Percentiles rank a stretch among this genome's conserved stretches.
phyloP scores from a whole-genome alignment of 2,888 invertebrate species.

The Oegoconia quadripuncta region DNA sequence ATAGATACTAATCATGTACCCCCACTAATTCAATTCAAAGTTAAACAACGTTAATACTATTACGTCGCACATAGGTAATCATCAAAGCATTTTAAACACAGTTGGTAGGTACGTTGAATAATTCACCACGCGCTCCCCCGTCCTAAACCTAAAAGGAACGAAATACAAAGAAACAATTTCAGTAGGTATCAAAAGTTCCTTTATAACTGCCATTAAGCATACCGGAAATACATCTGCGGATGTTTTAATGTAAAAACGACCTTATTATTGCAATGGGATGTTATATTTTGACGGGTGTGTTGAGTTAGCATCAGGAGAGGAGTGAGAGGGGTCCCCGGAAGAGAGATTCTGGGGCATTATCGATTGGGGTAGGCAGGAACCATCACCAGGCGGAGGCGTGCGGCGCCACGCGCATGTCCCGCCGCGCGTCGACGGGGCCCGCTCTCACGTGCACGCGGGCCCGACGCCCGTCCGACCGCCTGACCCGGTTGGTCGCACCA shows the following conservation, averaged over 20 bases:
- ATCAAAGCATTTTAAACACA: slow-evolving; percentile 16
- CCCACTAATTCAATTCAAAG: slow-evolving; percentile 6
- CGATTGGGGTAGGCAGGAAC: slow-evolving; percentile 69
- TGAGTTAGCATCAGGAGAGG: slow-evolving; percentile 53
- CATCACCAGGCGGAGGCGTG: slow-evolving; percentile 57
- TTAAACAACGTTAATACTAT: slow-evolving; percentile 10
- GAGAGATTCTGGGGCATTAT: slow-evolving; percentile 68
- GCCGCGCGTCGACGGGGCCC: slow-evolving; percentile 20
- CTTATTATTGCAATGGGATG: slow-evolving; percentile 68
- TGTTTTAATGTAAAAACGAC: slow-evolving; percentile 61
- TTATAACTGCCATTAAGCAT: slow-evolving; percentile 63
- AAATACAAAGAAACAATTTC: slow-evolving; percentile 51
- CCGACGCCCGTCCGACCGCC: slow-evolving; percentile 16
- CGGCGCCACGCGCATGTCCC: slow-evolving; percentile 56
- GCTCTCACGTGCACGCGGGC: slow-evolving; percentile 19
- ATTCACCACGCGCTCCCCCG: slow-evolving; percentile 23
- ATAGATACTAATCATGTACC: neutral
- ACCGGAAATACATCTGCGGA: slow-evolving; percentile 52
- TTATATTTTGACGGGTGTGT: slow-evolving; percentile 67
- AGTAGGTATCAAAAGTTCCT: slow-evolving; percentile 50
- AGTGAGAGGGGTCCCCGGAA: slow-evolving; percentile 53
- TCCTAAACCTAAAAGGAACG: slow-evolving; percentile 33
- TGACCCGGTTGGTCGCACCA: slow-evolving; percentile 8
- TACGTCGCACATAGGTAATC: slow-evolving; percentile 11
- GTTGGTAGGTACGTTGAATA: slow-evolving; percentile 10